These are phyloP conservation scores for Eulimnadia texana DNA, from an alignment of 1,140 invertebrate genomes.

Conservation along the genomic window DNA sequence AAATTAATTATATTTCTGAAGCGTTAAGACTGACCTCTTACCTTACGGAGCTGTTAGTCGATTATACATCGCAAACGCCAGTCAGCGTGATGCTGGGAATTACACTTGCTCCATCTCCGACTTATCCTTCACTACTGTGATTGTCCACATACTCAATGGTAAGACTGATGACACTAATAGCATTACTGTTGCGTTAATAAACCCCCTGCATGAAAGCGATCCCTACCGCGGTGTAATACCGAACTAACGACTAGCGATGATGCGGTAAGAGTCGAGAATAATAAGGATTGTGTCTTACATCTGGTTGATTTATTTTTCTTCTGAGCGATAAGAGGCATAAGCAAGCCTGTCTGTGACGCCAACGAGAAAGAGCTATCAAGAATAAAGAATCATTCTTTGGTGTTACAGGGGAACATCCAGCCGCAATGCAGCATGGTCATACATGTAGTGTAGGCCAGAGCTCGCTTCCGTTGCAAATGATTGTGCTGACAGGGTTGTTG, in stretches of 20 bases:
- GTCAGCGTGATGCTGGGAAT: conserved; percentile 66
- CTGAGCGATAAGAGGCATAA: too few relatives aligned
- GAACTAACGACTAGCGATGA: too few relatives aligned
- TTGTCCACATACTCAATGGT: conserved; percentile 72
- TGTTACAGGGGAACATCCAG: conserved; percentile 33
- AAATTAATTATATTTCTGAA: conserved; percentile 29
- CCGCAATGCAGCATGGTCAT: conserved; percentile 38
- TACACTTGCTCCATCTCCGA: conserved; percentile 66
- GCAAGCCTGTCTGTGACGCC: too few relatives aligned
- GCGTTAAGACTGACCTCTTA: conserved; percentile 64
- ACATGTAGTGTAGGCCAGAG: not conserved
- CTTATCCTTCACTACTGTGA: conserved; percentile 53
- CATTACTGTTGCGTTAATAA: too few relatives aligned
- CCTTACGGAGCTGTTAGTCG: conserved; percentile 56
- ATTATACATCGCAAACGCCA: conserved; percentile 67
- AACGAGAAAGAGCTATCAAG: too few relatives aligned
- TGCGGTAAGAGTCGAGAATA: too few relatives aligned
- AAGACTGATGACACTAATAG: too few relatives aligned
- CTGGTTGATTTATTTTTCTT: too few relatives aligned
- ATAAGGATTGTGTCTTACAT: too few relatives aligned
- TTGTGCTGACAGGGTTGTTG: not conserved
- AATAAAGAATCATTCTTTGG: conserved; percentile 1
- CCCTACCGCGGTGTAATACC: too few relatives aligned
- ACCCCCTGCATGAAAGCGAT: too few relatives aligned
- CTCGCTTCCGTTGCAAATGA: not conserved